Conservation (phyloP, 2,113 vertebrate genomes). For the Centropristis striata region DNA sequence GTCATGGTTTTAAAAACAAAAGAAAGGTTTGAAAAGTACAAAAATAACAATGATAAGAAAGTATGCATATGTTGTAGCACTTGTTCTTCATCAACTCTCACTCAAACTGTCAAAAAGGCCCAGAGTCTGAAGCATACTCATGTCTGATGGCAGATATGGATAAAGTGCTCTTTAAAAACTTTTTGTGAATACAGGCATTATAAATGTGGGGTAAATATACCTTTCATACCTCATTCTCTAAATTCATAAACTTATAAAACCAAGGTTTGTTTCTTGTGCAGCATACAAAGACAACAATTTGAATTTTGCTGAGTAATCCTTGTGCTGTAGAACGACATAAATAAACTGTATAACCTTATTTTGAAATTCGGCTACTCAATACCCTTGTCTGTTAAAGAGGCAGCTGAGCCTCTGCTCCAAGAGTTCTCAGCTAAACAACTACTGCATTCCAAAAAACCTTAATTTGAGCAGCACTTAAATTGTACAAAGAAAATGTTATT, state of each 20-base stretch:
- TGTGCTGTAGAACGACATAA: no score
- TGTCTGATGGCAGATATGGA: slow-evolving; percentile 3
- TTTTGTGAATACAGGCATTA: not conserved
- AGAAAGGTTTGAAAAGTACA: not conserved
- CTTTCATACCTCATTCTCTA: not conserved
- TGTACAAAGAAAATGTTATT: not conserved
- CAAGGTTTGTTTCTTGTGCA: no score
- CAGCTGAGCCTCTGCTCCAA: not conserved
- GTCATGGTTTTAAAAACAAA: slow-evolving; percentile 14
- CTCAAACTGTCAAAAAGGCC: slow-evolving; percentile 7
- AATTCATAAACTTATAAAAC: no score
- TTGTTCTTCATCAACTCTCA: slow-evolving; percentile 6
- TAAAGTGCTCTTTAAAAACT: not conserved
- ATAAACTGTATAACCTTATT: no score
- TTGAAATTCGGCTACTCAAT: not conserved
- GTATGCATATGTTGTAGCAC: not conserved
- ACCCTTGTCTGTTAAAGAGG: not conserved
- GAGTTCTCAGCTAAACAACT: not conserved
- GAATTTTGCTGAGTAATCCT: no score
- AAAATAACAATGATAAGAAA: not conserved
- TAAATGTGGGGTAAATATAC: not conserved
- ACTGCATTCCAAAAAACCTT: not conserved
- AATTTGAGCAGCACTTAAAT: not conserved
- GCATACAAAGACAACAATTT: no score
- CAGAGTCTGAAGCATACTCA: slow-evolving; percentile 3